phyloP scores from a whole-genome alignment of 1,140 invertebrate genomes.

The Scaptomyza hsui region DNA sequence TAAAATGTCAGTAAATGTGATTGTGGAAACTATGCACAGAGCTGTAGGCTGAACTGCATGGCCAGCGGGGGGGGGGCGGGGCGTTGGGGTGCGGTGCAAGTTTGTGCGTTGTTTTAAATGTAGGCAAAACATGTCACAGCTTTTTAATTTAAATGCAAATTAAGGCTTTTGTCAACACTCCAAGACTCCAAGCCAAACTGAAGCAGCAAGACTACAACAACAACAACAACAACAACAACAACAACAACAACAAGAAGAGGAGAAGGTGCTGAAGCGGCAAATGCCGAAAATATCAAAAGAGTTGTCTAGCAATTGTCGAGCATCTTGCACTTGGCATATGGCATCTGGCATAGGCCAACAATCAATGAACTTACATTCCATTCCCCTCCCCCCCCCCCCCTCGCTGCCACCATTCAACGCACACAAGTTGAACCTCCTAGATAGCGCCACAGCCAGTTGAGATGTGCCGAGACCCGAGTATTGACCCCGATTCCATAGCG shows the following conservation, averaged over 20 bases:
- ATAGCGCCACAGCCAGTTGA: conserved; percentile 87
- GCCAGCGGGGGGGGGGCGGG: conserved; percentile 30
- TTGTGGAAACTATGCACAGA: conserved; percentile 54
- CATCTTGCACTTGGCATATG: conserved; percentile 1
- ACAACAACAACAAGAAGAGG: conserved; percentile 11
- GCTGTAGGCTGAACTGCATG: conserved; percentile 29
- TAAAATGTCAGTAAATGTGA: conserved; percentile 19
- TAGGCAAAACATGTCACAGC: conserved; percentile 80
- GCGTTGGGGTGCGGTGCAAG: conserved; percentile 1
- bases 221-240: conserved; percentile 14
- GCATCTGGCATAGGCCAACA: conserved; percentile 7
- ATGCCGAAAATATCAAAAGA: conserved; percentile 22
- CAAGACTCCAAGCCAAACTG: conserved; percentile 52
- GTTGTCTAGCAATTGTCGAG: conserved; percentile 29
- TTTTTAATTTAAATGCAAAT: conserved; percentile 84
- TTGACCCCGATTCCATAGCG: conserved; percentile 87
- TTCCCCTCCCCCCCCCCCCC: too few species aligned
- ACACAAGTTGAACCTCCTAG: conserved; percentile 53
- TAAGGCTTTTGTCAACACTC: conserved; percentile 83
- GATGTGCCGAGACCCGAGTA: conserved; percentile 87
- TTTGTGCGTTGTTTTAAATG: conserved; percentile 70
- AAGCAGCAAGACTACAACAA: conserved; percentile 30
- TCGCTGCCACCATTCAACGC: conserved; percentile 29
- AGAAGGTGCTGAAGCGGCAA: conserved; percentile 25
- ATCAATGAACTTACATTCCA: background rate